Conservation (phyloP, 2,888 invertebrate species). For the Ochlodes sylvanus region DNA sequence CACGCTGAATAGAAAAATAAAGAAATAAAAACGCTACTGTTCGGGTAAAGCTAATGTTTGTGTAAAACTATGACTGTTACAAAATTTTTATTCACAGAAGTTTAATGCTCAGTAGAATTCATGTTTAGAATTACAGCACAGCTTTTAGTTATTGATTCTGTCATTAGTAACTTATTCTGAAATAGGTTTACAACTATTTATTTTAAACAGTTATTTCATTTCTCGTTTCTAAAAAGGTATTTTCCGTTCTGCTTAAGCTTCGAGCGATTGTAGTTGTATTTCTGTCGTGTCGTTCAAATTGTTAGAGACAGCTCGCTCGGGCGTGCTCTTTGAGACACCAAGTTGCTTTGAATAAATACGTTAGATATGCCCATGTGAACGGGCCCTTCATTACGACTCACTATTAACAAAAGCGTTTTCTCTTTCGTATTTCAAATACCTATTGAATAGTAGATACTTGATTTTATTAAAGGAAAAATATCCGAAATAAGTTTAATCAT, state of each 20-base stretch:
- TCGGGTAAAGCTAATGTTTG: not conserved
- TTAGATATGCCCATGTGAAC: constrained; percentile 55
- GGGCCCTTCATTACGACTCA: not conserved
- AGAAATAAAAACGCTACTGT: constrained; percentile 63
- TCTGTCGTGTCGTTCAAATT: constrained; percentile 62
- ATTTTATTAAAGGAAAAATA: too few species aligned
- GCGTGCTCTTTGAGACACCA: constrained; percentile 52
- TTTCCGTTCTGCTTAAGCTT: constrained; percentile 27
- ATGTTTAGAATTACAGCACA: too few species aligned
- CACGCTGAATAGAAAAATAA: constrained; percentile 81
- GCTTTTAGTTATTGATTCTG: too few species aligned
- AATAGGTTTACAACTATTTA: too few species aligned
- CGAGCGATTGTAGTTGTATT: constrained; percentile 46
- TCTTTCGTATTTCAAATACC: too few species aligned
- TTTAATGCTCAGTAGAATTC: too few species aligned
- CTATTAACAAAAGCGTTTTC: too few species aligned
- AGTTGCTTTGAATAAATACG: constrained; percentile 60
- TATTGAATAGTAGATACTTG: too few species aligned
- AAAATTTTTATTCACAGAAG: too few species aligned
- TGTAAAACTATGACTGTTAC: not conserved
- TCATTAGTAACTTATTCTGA: too few species aligned
- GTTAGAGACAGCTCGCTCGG: constrained; percentile 59
- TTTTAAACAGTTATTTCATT: constrained; percentile 11
- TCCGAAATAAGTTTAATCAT: too few species aligned
- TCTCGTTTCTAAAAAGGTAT: constrained; percentile 26